These are phyloP conservation scores for Pachycephala philippinensis DNA, from an alignment of 2,113 vertebrate genomes.

Conservation along the genomic window DNA sequence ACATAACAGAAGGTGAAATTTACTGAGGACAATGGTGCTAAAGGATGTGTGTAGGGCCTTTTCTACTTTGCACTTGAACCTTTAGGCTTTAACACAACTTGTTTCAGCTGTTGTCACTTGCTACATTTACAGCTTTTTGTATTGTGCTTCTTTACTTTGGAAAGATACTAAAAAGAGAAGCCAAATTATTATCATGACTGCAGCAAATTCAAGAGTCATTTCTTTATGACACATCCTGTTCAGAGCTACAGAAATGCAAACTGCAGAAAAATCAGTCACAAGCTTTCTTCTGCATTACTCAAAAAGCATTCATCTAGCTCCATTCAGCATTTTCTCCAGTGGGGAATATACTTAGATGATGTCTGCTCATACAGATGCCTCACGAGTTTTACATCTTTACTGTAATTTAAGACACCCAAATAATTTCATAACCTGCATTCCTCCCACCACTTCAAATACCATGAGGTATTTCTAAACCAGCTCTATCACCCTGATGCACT, in stretches of 20 bases:
- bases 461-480: background rate
- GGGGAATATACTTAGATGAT: background rate
- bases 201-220: background rate
- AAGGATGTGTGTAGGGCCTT: background rate
- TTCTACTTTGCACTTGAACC: background rate
- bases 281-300: background rate
- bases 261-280: background rate
- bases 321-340: background rate
- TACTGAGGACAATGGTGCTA: background rate
- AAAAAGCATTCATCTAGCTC: background rate
- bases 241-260: background rate
- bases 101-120: background rate
- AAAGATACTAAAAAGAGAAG: background rate
- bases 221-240: conserved; percentile 13
- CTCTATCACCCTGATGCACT: background rate
- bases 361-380: background rate
- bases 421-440: background rate
- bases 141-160: background rate
- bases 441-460: background rate
- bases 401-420: background rate
- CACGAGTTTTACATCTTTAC: background rate
- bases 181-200: background rate
- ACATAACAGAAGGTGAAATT: background rate
- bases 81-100: background rate
- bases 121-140: background rate